Percentiles rank a stretch among this genome's conserved stretches.
phyloP scores from a whole-genome alignment of 1,140 invertebrate species.

The Pseudomyrmex pallidus region DNA sequence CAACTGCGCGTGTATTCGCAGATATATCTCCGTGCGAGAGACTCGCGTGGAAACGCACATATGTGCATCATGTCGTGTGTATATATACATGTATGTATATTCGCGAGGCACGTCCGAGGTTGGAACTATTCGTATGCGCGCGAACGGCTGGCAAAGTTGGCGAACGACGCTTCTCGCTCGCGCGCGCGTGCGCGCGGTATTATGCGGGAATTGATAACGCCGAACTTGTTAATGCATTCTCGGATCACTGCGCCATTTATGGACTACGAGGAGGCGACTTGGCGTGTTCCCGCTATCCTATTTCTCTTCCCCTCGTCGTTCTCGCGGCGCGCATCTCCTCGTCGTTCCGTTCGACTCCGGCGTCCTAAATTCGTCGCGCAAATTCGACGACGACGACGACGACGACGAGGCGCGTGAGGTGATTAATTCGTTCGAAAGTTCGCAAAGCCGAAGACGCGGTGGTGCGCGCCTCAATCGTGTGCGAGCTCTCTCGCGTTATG shows the following conservation, averaged over 20 bases:
- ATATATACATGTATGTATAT: conserved; percentile 25
- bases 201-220: conserved; percentile 79
- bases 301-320: not conserved
- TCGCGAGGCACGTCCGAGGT: conserved; percentile 26
- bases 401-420: conserved; percentile 38
- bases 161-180: conserved; percentile 68
- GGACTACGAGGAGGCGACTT: conserved; percentile 58
- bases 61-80: not conserved
- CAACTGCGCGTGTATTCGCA: not conserved
- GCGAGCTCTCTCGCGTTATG: conserved; percentile 18
- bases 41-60: conserved; percentile 31
- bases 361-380: conserved; percentile 59
- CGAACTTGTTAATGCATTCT: conserved; percentile 80
- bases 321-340: not conserved
- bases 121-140: conserved; percentile 39
- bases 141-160: conserved; percentile 70
- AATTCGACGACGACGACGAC: not conserved
- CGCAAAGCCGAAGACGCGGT: conserved; percentile 41
- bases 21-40: conserved; percentile 25
- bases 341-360: not conserved
- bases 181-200: conserved; percentile 58
- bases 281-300: not conserved
- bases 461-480: conserved; percentile 20
- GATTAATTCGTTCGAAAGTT: conserved; percentile 73
- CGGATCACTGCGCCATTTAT: conserved; percentile 77